phyloP scores from a whole-genome alignment of 2,797 vertebrate genomes.

The Eidolon dupreanum region DNA sequence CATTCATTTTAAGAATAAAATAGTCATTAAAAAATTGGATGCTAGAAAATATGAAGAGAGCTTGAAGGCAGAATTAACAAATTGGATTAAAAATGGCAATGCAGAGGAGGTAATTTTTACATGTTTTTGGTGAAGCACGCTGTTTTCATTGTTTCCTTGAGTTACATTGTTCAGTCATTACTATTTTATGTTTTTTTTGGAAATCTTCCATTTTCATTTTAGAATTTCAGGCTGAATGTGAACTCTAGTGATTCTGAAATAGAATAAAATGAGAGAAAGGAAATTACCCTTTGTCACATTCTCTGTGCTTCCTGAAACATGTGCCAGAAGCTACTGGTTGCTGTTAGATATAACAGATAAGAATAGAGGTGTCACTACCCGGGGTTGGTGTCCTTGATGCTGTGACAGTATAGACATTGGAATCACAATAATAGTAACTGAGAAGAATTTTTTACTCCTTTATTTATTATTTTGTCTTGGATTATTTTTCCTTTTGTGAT shows the following conservation, averaged over 20 bases:
- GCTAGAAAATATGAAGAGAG: constrained; percentile 77
- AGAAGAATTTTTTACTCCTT: not conserved
- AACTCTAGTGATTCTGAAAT: not conserved
- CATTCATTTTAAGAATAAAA: constrained; percentile 79
- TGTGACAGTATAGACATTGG: not conserved
- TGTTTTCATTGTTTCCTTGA: not conserved
- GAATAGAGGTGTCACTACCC: not conserved
- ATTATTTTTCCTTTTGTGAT: not conserved
- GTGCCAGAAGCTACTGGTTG: not conserved
- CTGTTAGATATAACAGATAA: not conserved
- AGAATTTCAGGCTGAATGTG: not conserved
- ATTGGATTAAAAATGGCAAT: constrained; percentile 77
- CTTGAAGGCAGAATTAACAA: constrained; percentile 78
- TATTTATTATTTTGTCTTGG: not conserved
- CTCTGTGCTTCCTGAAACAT: not conserved
- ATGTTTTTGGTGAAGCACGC: not conserved
- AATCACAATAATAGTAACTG: not conserved
- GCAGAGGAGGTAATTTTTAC: constrained; percentile 65
- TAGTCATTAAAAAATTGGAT: constrained; percentile 81
- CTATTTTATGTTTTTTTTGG: not conserved
- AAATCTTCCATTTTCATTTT: not conserved
- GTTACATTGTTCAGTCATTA: not conserved
- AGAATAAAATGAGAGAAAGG: not conserved
- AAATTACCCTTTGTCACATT: not conserved
- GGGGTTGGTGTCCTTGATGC: not conserved